These are phyloP conservation scores for Tenthredo distinguenda DNA, from an alignment of 2,888 invertebrate genomes.

Conservation along the genomic window DNA sequence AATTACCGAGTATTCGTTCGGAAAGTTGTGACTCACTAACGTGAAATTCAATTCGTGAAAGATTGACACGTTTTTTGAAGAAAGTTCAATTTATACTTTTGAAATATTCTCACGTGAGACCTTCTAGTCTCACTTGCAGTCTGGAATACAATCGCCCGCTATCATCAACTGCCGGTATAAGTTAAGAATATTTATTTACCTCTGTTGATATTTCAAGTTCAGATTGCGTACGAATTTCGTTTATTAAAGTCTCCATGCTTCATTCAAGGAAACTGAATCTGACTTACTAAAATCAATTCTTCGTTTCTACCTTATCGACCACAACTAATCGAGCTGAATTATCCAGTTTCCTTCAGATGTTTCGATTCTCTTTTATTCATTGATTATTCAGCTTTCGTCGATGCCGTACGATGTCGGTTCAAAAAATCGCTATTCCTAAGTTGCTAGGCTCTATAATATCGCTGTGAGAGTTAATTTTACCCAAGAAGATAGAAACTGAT, in stretches of 20 bases:
- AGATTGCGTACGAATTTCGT: background rate
- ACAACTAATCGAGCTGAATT: no score
- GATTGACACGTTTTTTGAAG: no score
- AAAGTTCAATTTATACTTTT: background rate
- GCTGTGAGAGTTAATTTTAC: no score
- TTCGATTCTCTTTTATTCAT: background rate
- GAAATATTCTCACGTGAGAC: background rate
- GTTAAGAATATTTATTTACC: background rate
- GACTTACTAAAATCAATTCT: background rate
- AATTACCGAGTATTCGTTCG: no score
- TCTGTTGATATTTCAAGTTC: background rate
- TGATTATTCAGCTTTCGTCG: no score
- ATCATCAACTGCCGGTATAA: background rate
- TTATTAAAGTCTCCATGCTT: background rate
- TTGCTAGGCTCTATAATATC: no score
- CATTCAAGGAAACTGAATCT: background rate
- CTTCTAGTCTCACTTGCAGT: background rate
- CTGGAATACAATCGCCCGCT: background rate
- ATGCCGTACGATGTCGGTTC: no score
- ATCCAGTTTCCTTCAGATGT: no score
- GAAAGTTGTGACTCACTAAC: no score
- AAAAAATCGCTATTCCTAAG: no score
- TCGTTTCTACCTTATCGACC: background rate
- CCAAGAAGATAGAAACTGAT: no score
- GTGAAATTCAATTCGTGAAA: no score